A percentile compares a stretch with the other conserved stretches of the same genome.
Evolutionary conservation across 2,113 vertebrate genomes (phyloP).

Genomic region (Phrynosoma platyrhinos): DNA sequence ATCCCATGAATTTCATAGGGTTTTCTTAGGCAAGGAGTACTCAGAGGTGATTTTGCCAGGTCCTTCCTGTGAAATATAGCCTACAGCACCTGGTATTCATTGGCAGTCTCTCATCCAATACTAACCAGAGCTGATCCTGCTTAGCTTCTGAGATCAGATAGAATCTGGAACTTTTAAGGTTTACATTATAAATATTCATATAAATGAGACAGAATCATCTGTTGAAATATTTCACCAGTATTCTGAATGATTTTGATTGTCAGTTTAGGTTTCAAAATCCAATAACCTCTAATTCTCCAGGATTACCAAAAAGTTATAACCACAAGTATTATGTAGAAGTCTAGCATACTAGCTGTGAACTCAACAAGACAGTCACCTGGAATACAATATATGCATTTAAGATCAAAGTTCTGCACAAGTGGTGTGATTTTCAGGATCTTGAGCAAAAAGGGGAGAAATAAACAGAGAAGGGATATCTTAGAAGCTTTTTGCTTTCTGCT

Average conservation of each 20-base stretch:
- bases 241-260: conserved; percentile 71
- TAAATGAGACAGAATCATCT: conserved; percentile 33
- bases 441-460: conserved; percentile 56
- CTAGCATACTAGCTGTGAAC: conserved; percentile 74
- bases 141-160: no score
- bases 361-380: conserved; percentile 79
- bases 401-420: conserved; percentile 72
- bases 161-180: not conserved
- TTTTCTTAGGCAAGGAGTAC: no score
- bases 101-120: no score
- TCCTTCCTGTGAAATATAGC: no score
- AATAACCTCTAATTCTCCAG: conserved; percentile 74
- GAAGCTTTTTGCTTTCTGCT: conserved; percentile 44
- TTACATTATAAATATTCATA: conserved; percentile 51
- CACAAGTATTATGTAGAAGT: conserved; percentile 59
- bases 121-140: no score
- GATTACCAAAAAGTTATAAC: conserved; percentile 74
- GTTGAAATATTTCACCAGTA: conserved; percentile 38
- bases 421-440: conserved; percentile 71
- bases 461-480: conserved; percentile 49
- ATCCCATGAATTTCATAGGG: no score
- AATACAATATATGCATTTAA: conserved; percentile 78
- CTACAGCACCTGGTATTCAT: no score
- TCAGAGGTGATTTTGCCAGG: no score
- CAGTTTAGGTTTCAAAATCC: conserved; percentile 70